phyloP scores from a whole-genome alignment of 2,797 vertebrate species.

The Siniperca scherzeri region DNA sequence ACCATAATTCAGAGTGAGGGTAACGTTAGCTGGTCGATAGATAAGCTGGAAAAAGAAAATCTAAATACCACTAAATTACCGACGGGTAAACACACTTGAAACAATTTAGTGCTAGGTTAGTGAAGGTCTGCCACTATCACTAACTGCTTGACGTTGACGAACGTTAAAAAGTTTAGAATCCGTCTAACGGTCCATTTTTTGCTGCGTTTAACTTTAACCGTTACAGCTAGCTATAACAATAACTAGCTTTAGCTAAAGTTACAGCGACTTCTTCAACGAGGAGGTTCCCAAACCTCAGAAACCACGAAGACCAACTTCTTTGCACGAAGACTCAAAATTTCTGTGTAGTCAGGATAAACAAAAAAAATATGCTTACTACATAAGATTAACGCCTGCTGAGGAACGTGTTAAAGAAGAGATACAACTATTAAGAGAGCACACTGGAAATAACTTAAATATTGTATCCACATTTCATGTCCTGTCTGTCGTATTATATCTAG shows the following conservation, averaged over 20 bases:
- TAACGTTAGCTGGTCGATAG: too few relatives aligned
- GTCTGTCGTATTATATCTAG: not conserved
- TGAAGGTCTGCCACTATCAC: not conserved
- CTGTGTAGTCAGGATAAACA: conserved; percentile 1
- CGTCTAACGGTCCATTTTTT: not conserved
- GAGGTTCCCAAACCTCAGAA: conserved; percentile 21
- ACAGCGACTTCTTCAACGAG: not conserved
- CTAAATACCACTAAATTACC: not conserved
- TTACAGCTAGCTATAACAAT: not conserved
- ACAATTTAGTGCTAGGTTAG: too few relatives aligned
- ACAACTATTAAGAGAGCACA: not conserved
- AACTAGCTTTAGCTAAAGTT: not conserved
- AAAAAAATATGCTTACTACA: not conserved
- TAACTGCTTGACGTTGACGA: too few relatives aligned
- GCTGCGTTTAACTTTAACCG: too few relatives aligned
- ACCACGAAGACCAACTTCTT: not conserved
- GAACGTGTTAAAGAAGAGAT: too few relatives aligned
- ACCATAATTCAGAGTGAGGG: too few relatives aligned
- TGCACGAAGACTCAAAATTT: not conserved
- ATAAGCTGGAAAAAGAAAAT: too few relatives aligned
- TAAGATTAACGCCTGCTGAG: not conserved
- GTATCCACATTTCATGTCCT: too few relatives aligned
- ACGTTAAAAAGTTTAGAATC: not conserved
- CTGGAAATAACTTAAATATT: not conserved
- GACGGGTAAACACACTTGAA: not conserved